Evolutionary conservation across 1,140 invertebrate species (phyloP), one percentile per base, ranked within the genome.

Genomic region (Drosophila pruinosa): DNA sequence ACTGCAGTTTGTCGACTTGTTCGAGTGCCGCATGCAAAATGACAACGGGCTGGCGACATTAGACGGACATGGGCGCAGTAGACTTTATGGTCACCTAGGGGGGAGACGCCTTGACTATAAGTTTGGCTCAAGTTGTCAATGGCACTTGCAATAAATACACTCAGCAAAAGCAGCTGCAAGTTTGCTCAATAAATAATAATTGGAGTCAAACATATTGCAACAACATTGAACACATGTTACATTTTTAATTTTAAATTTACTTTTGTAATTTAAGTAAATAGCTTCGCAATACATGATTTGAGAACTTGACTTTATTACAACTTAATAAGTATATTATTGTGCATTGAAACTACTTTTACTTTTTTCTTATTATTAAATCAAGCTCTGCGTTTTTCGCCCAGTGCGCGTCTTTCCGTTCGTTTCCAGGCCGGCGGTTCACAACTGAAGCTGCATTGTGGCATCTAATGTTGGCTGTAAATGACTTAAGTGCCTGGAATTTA

Each of bases 401-500:
- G n/a, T n/a, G n/a, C n/a, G n/a, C n/a, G n/a, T n/a, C n/a, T 47
- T 45, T 24, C n/a, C 26, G 12, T 34, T 34, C 15, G 41, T 10
- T 22, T 34, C 17, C 14, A n/a, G n/a, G n/a, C n/a, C n/a, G n/a
- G n/a, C 31, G 19, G 21, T 4, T 39, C 41, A 43, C n/a, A 59
- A 43, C 39, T 50, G 59, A 53, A 39, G 69, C 54, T 59, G 56
- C 36, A 54, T 39, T 62, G 38, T 69, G 48, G 31, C 34, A 68
- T 17, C 45, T 41, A 26, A 22, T 15, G 43, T 36, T 39, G 72
- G 54, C 79, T 79, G 63, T 76, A 85, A 86, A 85, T 86, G 77
- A 85, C 76, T 85, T 86, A 86, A 85, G 80, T 85, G 80, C 69
- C 81, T 67, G 77, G 69, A 81, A 85, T 85, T 85, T 85, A 86